phyloP scores from a whole-genome alignment of 2,797 vertebrate species.

The Dryobates pubescens region DNA sequence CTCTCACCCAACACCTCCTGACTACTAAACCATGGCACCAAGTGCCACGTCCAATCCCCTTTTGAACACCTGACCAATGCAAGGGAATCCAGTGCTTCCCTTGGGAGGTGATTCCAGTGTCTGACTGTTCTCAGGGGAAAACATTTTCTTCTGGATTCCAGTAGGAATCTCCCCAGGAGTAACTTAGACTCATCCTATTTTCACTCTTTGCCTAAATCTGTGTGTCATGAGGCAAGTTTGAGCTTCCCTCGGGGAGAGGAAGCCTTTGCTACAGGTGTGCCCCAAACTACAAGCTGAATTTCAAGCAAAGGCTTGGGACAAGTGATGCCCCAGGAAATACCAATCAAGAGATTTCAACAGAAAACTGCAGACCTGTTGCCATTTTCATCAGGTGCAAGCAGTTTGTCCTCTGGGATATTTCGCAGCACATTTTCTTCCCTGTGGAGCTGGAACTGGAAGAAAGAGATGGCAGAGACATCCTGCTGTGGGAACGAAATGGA shows the following conservation, averaged over 20 bases:
- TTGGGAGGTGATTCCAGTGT: too few relatives aligned
- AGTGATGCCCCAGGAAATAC: neutral
- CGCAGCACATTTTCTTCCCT: constrained; percentile 77
- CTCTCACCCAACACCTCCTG: too few relatives aligned
- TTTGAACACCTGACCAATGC: too few relatives aligned
- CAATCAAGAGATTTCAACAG: neutral
- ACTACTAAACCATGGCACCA: too few relatives aligned
- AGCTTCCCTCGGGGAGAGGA: neutral
- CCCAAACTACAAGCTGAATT: neutral
- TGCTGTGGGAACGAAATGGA: neutral
- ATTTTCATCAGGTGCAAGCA: constrained; percentile 76
- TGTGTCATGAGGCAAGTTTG: too few relatives aligned
- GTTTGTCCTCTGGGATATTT: constrained; percentile 59
- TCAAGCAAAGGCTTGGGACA: neutral
- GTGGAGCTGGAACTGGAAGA: constrained; percentile 84
- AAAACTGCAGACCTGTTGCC: constrained; percentile 77
- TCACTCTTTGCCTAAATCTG: neutral
- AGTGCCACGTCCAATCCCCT: too few relatives aligned
- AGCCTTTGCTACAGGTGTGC: too few relatives aligned
- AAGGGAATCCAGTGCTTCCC: too few relatives aligned
- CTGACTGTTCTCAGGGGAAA: too few relatives aligned
- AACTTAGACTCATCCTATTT: fast-evolving
- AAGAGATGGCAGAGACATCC: constrained; percentile 65
- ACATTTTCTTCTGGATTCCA: too few relatives aligned
- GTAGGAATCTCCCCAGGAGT: too few relatives aligned